Evolutionary conservation across 2,113 vertebrate genomes (phyloP).

Genomic region (Nanger granti): DNA sequence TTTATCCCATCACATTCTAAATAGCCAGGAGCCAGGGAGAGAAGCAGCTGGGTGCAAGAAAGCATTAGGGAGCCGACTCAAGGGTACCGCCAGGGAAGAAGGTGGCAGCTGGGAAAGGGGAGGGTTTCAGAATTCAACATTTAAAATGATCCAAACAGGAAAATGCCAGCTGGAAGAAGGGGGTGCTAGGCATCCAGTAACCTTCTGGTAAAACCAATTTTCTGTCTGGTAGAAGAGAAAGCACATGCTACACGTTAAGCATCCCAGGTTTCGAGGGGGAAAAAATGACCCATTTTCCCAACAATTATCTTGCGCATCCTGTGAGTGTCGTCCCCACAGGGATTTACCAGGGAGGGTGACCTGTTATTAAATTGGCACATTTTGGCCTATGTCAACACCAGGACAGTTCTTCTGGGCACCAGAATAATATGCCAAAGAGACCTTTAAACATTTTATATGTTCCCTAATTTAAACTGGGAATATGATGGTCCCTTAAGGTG

Average conservation of each 20-base stretch:
- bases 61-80: constrained; percentile 58
- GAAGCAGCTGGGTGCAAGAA: constrained; percentile 67
- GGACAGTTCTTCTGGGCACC: constrained; percentile 68
- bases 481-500: constrained; percentile 71
- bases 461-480: constrained; percentile 68
- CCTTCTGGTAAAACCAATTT: constrained; percentile 57
- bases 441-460: constrained; percentile 66
- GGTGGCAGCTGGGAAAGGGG: constrained; percentile 65
- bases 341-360: not conserved
- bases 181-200: constrained; percentile 63
- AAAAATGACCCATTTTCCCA: constrained; percentile 23
- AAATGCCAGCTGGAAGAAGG: constrained; percentile 65
- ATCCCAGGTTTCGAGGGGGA: constrained; percentile 35
- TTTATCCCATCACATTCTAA: constrained; percentile 47
- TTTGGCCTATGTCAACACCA: constrained; percentile 64
- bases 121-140: constrained; percentile 61
- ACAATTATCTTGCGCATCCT: constrained; percentile 36
- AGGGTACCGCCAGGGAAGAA: constrained; percentile 56
- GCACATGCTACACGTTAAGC: constrained; percentile 31
- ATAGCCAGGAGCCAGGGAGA: constrained; percentile 40
- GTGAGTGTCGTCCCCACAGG: not conserved
- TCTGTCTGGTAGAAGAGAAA: constrained; percentile 62
- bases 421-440: constrained; percentile 69
- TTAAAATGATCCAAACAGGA: constrained; percentile 54
- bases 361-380: constrained; percentile 50